Evolutionary conservation across 2,888 invertebrate genomes (phyloP), one percentile per base, ranked within the genome.

Genomic region (Camptogramma bilineatum): DNA sequence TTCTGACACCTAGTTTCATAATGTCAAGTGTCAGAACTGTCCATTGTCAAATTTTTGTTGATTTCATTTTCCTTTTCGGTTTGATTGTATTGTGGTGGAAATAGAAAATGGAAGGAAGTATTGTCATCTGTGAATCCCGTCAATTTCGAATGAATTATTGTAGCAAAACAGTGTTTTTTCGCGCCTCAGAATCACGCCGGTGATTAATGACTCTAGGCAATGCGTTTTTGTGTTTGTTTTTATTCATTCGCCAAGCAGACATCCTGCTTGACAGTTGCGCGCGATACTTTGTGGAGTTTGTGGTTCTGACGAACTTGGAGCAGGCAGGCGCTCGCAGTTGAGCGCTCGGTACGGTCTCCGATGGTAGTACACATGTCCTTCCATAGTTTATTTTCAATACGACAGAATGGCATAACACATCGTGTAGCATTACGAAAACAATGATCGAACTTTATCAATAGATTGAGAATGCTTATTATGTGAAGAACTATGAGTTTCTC

Each of bases 381-480:
- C 18, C 9, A 47, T 53, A 83, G 77, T 83, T 77, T 82, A 83
- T 83, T 85, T 82, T 83, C 78, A 79, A 66, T 58, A 66, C 61
- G 52, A 53, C 16, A 10, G 61, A 61, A 53, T 58, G 47, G 51
- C 44, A 46, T 50, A 58, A 47, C 54, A 78, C 75, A 78, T 79
- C 71, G 79, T 72, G 71, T 78, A 76, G 75, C 72, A 76, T 77
- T 79, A 83, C 81, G 75, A 81, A 81, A 82, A 87, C 82, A 84
- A 85, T 85, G 84, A 39, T 73, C 82, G 74, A 76, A 80, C 75
- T 76, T 70, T 78, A 83, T 79, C 79, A 66, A 68, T 70, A 68
- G 24, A 74, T 75, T 75, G 74, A 80, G 75, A 79, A 71, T 77
- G 79, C 71, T 71, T 72, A 77, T 73, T 73, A 79, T 80, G 82